Base-by-base conservation (phyloP, 2,113 vertebrate genomes). In the Rattus rattus region DNA sequence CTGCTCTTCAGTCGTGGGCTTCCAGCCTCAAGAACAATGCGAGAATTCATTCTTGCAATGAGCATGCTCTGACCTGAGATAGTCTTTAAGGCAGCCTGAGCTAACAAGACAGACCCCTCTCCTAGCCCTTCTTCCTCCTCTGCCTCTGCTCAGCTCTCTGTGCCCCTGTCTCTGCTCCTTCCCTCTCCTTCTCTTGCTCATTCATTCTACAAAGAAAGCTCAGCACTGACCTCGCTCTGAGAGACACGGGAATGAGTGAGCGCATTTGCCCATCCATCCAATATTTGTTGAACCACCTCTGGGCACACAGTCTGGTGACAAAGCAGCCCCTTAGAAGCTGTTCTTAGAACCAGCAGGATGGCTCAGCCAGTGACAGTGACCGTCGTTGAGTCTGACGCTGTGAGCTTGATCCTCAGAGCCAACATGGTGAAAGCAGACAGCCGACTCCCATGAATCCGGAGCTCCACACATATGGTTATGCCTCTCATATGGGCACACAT, bases 31-130 rank as follows among this genome's bases (percentile, higher is more conserved):
- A 16, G 67, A 77, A 52, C 84, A 36, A 28, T n/a, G 36, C 43
- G 59, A 8, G 24, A 56, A 61, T n/a, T 6, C 0, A 2, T 3
- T 7, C 47, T 36, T 30, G 30, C 22, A 47, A 6, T 65, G 39
- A 65, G 22, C 61, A 9, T 52, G 1, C 39, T 2, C 36, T 39
- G 2, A 63, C 2, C 69, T 65, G 3, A 20, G 16, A 54, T 0
- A 19, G 28, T 54, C 49, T 12, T 33, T 39, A 56, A n/a, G 65
- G 56, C 79, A 85, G 72, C 12, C 77, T 75, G 36, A 14, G 65
- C 36, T 16, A 2, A 20, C 28, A 7, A 9, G 1, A 16, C 13
- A 49, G 72, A 39, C 0, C 0, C 20, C 49, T 5, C 0, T 1
- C 16, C 63, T 5, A 8, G 2, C 17, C 5, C 7, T 52, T 80